Conservation (phyloP, 2,888 invertebrate genomes). For the Apotomis capreana region DNA sequence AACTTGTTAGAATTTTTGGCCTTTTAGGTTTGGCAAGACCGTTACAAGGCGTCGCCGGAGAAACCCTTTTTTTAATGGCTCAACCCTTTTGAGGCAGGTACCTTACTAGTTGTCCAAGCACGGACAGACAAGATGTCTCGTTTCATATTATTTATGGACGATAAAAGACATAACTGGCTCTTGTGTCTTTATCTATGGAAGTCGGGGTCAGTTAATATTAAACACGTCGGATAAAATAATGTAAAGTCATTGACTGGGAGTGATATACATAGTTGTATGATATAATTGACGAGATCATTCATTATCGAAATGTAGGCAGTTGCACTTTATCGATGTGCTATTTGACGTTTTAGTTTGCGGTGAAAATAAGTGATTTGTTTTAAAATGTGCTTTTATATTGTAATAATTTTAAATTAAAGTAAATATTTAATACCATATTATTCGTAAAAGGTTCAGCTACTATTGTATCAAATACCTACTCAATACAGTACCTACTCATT, state of each 20-base stretch:
- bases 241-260: slow-evolving; percentile 25
- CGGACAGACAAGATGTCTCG: slow-evolving; percentile 23
- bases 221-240: slow-evolving; percentile 46
- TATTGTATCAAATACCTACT: too few relatives aligned
- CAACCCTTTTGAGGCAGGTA: slow-evolving; percentile 27
- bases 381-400: too few relatives aligned
- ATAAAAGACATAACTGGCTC: slow-evolving; percentile 25
- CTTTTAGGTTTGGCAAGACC: not conserved
- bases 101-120: not conserved
- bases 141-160: slow-evolving; percentile 34
- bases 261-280: slow-evolving; percentile 4
- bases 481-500: too few relatives aligned
- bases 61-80: slow-evolving; percentile 17
- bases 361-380: too few relatives aligned
- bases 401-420: too few relatives aligned
- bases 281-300: not conserved
- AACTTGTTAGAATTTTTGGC: too few relatives aligned
- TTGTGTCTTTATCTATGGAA: slow-evolving; percentile 43
- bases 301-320: not conserved
- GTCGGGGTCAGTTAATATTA: slow-evolving; percentile 66
- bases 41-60: not conserved
- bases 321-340: too few relatives aligned
- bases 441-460: too few relatives aligned
- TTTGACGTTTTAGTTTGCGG: too few relatives aligned
- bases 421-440: too few relatives aligned